Percentiles rank a stretch among this genome's conserved stretches.
Evolutionary conservation across 2,888 invertebrate genomes (phyloP).

Genomic region (Dermolepida albohirtum): DNA sequence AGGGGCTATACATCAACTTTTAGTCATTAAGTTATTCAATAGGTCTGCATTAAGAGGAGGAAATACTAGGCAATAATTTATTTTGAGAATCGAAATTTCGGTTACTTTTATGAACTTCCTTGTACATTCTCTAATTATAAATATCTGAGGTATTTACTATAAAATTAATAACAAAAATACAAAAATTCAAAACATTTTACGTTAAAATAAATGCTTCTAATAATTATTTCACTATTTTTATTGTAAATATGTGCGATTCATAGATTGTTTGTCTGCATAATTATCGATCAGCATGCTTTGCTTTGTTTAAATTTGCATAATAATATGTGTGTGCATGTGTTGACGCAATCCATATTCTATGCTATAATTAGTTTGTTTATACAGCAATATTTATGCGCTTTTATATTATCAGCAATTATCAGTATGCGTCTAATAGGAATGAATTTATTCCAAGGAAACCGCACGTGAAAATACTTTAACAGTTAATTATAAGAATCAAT

Average conservation of each 20-base stretch:
- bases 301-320: constrained; percentile 9
- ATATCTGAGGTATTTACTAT: too few relatives aligned
- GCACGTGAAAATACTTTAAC: too few relatives aligned
- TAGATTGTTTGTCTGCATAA: constrained; percentile 5
- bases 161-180: not conserved
- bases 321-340: not conserved
- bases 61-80: too few relatives aligned
- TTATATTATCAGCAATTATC: not conserved
- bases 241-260: not conserved
- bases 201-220: not conserved
- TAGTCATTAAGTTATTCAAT: too few relatives aligned
- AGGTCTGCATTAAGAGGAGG: too few relatives aligned
- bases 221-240: not conserved
- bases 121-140: too few relatives aligned
- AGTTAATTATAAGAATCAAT: too few relatives aligned
- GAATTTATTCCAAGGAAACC: too few relatives aligned
- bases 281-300: not conserved
- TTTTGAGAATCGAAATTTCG: too few relatives aligned
- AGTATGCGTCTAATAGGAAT: too few relatives aligned
- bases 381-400: constrained; percentile 1
- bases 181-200: not conserved
- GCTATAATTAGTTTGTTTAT: not conserved
- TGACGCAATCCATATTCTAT: not conserved
- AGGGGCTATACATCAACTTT: too few relatives aligned
- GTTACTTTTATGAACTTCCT: too few relatives aligned